These are phyloP conservation scores for Drosophila bipectinata DNA, from an alignment of 1,140 invertebrate species.

Conservation along the genomic window DNA sequence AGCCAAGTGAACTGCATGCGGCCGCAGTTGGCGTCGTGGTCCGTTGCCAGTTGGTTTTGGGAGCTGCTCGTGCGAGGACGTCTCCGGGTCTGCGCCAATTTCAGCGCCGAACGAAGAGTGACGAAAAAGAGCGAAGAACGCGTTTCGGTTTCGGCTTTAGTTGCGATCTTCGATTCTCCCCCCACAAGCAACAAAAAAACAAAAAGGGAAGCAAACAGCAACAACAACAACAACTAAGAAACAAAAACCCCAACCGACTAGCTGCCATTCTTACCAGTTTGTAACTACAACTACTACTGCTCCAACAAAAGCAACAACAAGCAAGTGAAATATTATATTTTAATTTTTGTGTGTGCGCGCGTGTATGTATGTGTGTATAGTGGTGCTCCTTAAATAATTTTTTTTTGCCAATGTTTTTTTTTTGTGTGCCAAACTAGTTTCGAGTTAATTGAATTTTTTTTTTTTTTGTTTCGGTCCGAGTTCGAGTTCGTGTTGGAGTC, in stretches of 20 bases:
- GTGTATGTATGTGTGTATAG: conserved; percentile 3
- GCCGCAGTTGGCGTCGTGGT: conserved; percentile 16
- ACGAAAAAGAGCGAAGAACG: conserved; percentile 3
- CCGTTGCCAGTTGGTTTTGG: conserved; percentile 61
- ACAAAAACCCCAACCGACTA: neutral
- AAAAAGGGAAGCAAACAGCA: conserved; percentile 10
- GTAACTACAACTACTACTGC: neutral
- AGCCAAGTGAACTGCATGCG: conserved; percentile 38
- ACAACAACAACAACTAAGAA: neutral
- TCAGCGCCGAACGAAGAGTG: conserved; percentile 18
- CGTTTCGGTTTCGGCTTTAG: conserved; percentile 13
- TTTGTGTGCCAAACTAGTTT: conserved; percentile 79
- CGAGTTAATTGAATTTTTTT: conserved; percentile 65
- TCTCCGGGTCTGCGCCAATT: conserved; percentile 33
- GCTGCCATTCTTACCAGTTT: neutral
- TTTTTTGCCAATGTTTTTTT: conserved; percentile 64
- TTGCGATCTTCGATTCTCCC: conserved; percentile 24
- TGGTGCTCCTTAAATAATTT: conserved; percentile 12
- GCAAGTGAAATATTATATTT: conserved; percentile 64
- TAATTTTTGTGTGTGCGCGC: conserved; percentile 44
- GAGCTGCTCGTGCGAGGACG: conserved; percentile 73
- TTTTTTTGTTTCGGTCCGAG: conserved; percentile 25
- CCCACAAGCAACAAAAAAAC: conserved; percentile 2
- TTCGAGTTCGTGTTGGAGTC: conserved; percentile 5
- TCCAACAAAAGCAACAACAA: neutral